phyloP scores from a whole-genome alignment of 2,113 vertebrate genomes.

The Megaceryle torquata region DNA sequence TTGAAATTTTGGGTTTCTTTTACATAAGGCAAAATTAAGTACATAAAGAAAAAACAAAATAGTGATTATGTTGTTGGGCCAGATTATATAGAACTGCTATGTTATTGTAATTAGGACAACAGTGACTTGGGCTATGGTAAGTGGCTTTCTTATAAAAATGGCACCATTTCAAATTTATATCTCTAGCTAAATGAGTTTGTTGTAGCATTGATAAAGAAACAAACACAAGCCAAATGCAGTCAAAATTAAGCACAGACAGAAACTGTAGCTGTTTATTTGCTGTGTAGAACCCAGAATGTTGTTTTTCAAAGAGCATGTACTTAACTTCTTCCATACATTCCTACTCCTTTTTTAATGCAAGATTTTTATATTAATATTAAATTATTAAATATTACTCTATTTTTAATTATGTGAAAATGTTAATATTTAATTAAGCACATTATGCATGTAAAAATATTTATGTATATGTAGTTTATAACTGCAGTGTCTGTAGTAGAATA shows the following conservation, averaged over 20 bases:
- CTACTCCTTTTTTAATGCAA: neutral
- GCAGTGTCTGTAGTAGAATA: neutral
- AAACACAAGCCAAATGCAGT: slow-evolving; percentile 56
- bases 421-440: neutral
- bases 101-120: slow-evolving; percentile 75
- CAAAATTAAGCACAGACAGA: slow-evolving; percentile 62
- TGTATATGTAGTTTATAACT: neutral
- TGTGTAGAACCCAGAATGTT: slow-evolving; percentile 38
- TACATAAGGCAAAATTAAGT: slow-evolving; percentile 1
- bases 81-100: slow-evolving; percentile 64
- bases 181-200: slow-evolving; percentile 73
- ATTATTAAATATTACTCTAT: no score
- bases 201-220: slow-evolving; percentile 70
- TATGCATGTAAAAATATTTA: neutral
- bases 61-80: slow-evolving; percentile 61
- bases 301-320: slow-evolving; percentile 49
- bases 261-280: slow-evolving; percentile 58
- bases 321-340: neutral
- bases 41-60: slow-evolving; percentile 14
- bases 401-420: neutral
- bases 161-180: slow-evolving; percentile 73
- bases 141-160: slow-evolving; percentile 73
- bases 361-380: neutral
- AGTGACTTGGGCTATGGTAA: slow-evolving; percentile 66
- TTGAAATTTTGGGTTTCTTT: neutral